Percentiles rank a stretch among this genome's conserved stretches.
Evolutionary conservation across 2,113 vertebrate genomes (phyloP).

Genomic region (Bos taurus): DNA sequence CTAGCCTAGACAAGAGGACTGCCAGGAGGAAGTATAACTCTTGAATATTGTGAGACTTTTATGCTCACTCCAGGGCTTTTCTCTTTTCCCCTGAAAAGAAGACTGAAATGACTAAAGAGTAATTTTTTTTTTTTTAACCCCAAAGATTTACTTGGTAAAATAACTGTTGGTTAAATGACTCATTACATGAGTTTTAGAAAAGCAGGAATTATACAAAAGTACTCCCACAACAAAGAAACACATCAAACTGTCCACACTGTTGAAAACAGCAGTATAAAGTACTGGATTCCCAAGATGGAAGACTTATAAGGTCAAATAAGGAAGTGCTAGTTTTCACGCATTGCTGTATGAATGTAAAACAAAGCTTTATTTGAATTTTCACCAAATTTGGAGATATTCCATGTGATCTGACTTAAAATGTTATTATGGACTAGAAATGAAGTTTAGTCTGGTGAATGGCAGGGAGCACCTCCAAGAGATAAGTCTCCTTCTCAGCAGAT

Average conservation of each 20-base stretch:
- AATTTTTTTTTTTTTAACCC: neutral
- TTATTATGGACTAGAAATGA: neutral
- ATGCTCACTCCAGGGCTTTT: neutral
- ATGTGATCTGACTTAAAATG: neutral
- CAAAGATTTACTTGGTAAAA: constrained; percentile 20
- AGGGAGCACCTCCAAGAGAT: neutral
- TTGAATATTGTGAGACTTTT: neutral
- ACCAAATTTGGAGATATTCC: neutral
- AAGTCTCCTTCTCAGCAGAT: neutral
- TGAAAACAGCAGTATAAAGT: neutral
- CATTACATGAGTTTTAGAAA: neutral
- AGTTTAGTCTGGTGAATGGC: neutral
- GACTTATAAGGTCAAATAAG: neutral
- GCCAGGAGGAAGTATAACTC: neutral
- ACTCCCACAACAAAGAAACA: neutral
- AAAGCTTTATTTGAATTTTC: neutral
- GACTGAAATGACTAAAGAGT: neutral
- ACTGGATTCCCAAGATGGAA: neutral
- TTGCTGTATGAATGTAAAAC: neutral
- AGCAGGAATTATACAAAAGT: neutral
- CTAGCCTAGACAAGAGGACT: neutral
- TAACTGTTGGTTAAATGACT: neutral
- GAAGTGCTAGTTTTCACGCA: neutral
- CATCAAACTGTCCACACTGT: neutral
- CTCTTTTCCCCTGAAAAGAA: neutral